Evolutionary conservation across 53 echinoderm and acorn worm species (phyloP).

Genomic region (Temnopleurus reevesii): DNA sequence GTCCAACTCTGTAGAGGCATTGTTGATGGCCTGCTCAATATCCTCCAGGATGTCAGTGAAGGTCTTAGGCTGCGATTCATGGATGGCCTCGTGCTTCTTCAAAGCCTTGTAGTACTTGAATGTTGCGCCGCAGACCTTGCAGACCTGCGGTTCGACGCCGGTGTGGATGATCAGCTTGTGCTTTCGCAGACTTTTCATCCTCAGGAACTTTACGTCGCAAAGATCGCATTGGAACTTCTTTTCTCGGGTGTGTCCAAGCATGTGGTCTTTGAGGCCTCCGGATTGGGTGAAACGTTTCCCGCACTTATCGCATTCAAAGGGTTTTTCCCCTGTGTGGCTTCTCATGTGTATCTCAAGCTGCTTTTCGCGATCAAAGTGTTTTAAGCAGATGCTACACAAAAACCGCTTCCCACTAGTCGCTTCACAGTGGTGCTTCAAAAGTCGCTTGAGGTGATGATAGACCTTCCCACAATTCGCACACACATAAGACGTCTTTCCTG

Average conservation of each 20-base stretch:
- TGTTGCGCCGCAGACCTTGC: constrained; percentile 53
- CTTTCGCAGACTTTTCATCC: constrained; percentile 1
- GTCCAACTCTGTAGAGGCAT: background rate
- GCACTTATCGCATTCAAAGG: constrained; percentile 47
- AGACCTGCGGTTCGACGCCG: constrained; percentile 30
- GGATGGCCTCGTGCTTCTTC: constrained; percentile 36
- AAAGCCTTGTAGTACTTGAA: constrained; percentile 60
- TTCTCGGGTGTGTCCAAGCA: constrained; percentile 48
- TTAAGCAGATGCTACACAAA: constrained; percentile 41
- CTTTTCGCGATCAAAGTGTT: constrained; percentile 34
- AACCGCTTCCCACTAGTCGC: constrained; percentile 34
- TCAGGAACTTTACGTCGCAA: constrained; percentile 47
- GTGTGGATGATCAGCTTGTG: constrained; percentile 57
- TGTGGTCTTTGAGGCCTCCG: constrained; percentile 47
- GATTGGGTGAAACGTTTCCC: constrained; percentile 42
- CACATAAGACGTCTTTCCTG: constrained; percentile 19
- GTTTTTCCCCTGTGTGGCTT: constrained; percentile 41
- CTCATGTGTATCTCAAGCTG: constrained; percentile 52
- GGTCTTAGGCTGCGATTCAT: constrained; percentile 25
- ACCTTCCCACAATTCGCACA: constrained; percentile 58
- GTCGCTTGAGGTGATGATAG: constrained; percentile 36
- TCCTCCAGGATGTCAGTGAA: constrained; percentile 54
- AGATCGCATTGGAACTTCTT: constrained; percentile 54
- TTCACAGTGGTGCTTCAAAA: constrained; percentile 25
- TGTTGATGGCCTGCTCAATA: constrained; percentile 52